phyloP scores from a whole-genome alignment of 2,888 invertebrate species.

The Habroteleia sp. region DNA sequence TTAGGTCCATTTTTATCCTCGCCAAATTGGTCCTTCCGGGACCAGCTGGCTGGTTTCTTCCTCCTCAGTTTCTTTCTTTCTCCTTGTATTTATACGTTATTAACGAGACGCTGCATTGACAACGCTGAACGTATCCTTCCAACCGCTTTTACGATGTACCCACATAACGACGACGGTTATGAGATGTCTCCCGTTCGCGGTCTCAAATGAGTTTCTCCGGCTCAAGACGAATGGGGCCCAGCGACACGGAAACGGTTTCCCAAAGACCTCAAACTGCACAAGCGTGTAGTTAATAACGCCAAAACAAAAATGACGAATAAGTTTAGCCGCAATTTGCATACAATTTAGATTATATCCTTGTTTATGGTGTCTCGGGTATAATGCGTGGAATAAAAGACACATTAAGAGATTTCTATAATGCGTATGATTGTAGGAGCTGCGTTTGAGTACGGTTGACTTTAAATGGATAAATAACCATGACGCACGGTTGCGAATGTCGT shows the following conservation, averaged over 20 bases:
- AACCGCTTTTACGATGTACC: slow-evolving; percentile 34
- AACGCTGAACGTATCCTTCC: slow-evolving; percentile 9
- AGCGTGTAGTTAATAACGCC: slow-evolving; percentile 32
- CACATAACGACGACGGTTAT: slow-evolving; percentile 51
- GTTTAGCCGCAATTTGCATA: slow-evolving; percentile 52
- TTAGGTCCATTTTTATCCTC: slow-evolving; percentile 1
- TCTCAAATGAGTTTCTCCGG: slow-evolving; percentile 52
- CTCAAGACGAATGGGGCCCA: slow-evolving; percentile 27
- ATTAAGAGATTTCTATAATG: slow-evolving; percentile 53
- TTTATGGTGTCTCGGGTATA: slow-evolving; percentile 34
- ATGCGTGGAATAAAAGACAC: slow-evolving; percentile 48
- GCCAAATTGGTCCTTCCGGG: slow-evolving; percentile 3
- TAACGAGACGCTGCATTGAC: slow-evolving; percentile 12
- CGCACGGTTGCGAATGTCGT: slow-evolving; percentile 27
- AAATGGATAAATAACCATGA: slow-evolving; percentile 34
- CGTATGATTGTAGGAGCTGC: slow-evolving; percentile 49
- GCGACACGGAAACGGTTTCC: slow-evolving; percentile 53
- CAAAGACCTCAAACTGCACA: slow-evolving; percentile 42
- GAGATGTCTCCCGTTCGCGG: slow-evolving; percentile 47
- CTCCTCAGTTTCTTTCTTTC: not conserved
- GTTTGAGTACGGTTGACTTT: slow-evolving; percentile 28
- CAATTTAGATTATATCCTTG: slow-evolving; percentile 57
- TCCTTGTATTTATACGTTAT: not conserved
- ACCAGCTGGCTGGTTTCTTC: not conserved
- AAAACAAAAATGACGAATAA: slow-evolving; percentile 30